These are phyloP conservation scores for Trichonephila clavipes DNA, from an alignment of 1,140 invertebrate species.

Conservation along the genomic window DNA sequence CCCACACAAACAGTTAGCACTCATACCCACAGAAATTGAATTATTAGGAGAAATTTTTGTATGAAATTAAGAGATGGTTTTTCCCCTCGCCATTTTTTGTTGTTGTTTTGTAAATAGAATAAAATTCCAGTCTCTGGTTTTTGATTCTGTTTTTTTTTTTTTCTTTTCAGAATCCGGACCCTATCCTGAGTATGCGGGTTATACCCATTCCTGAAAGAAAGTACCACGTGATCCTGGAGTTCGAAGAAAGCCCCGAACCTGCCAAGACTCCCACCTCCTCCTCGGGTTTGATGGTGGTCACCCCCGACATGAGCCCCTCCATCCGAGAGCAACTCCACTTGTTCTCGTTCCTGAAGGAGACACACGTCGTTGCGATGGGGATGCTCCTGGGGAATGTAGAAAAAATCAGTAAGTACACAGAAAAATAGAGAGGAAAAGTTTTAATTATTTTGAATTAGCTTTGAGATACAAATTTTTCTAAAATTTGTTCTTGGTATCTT, in stretches of 20 bases:
- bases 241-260: slow-evolving; percentile 33
- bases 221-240: slow-evolving; percentile 69
- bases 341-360: slow-evolving; percentile 50
- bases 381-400: slow-evolving; percentile 65
- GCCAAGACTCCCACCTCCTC: background rate
- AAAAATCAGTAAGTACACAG: slow-evolving; percentile 34
- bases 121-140: too few species aligned
- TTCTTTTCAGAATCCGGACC: slow-evolving; percentile 61
- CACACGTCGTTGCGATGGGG: slow-evolving; percentile 35
- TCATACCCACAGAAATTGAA: too few species aligned
- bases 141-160: too few species aligned
- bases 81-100: too few species aligned
- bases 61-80: too few species aligned
- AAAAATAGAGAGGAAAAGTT: background rate
- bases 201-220: slow-evolving; percentile 67
- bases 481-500: too few species aligned
- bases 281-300: slow-evolving; percentile 31
- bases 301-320: background rate
- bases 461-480: too few species aligned
- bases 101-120: too few species aligned
- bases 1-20: too few species aligned
- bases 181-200: slow-evolving; percentile 62
- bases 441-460: too few species aligned
- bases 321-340: background rate
- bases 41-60: too few species aligned